These are phyloP conservation scores for Rhabdomys pumilio DNA, from an alignment of 2,797 vertebrate genomes.

Conservation along the genomic window DNA sequence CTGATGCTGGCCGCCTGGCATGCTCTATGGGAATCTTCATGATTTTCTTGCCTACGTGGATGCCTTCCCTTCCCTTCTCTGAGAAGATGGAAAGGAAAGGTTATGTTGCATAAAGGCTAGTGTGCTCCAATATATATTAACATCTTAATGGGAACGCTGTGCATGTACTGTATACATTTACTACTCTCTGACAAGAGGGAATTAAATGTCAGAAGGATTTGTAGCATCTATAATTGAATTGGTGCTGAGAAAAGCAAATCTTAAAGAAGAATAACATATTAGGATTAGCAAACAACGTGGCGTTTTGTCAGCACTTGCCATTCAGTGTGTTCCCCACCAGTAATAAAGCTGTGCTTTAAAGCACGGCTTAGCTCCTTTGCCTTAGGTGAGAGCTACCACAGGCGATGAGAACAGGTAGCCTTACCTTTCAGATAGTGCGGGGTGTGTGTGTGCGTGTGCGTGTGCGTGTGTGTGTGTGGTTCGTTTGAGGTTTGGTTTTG, in stretches of 20 bases:
- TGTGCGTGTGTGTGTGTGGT: not conserved
- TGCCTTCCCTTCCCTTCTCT: slow-evolving; percentile 62
- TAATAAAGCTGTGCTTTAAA: slow-evolving; percentile 87
- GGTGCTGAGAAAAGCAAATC: slow-evolving; percentile 95
- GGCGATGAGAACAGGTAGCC: slow-evolving; percentile 63
- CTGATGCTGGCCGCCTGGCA: not conserved
- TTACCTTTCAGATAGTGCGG: slow-evolving; percentile 37
- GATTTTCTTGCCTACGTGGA: slow-evolving; percentile 15
- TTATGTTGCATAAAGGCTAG: slow-evolving; percentile 73
- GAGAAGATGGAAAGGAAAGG: slow-evolving; percentile 74
- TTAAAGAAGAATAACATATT: slow-evolving; percentile 96
- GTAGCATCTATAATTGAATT: slow-evolving; percentile 97
- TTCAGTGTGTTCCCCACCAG: slow-evolving; percentile 86
- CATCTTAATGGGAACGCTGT: slow-evolving; percentile 95
- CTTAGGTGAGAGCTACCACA: slow-evolving; percentile 64
- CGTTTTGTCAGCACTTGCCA: slow-evolving; percentile 91
- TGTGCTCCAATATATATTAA: slow-evolving; percentile 92
- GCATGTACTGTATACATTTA: slow-evolving; percentile 93
- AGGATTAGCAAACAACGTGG: slow-evolving; percentile 95
- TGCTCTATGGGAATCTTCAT: not conserved
- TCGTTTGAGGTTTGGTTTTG: not conserved
- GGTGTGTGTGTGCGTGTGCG: not conserved
- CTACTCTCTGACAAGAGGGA: slow-evolving; percentile 93
- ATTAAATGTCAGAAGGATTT: slow-evolving; percentile 98
- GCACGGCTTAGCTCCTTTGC: slow-evolving; percentile 80